phyloP scores from a whole-genome alignment of 1,140 invertebrate species.

The Acyrthosiphon pisum region DNA sequence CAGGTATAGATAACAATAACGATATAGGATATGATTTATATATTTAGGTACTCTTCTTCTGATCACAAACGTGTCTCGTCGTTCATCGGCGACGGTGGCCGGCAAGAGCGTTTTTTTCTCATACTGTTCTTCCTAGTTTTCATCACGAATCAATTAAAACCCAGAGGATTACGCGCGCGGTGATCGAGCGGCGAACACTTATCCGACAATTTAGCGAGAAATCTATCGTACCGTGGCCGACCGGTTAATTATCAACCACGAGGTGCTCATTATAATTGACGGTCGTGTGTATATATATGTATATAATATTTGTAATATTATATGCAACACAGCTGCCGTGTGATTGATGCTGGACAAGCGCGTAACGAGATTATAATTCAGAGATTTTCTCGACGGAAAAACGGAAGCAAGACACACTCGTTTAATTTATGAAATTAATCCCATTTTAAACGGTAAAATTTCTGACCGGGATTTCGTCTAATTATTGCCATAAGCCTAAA shows the following conservation, averaged over 20 bases:
- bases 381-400: slow-evolving; percentile 1
- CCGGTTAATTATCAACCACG: background rate
- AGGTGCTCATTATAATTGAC: background rate
- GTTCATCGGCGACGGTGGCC: background rate
- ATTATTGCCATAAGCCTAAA: slow-evolving; percentile 16
- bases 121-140: background rate
- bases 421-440: background rate
- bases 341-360: background rate
- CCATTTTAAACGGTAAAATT: slow-evolving; percentile 28
- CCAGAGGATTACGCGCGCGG: background rate
- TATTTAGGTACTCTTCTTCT: background rate
- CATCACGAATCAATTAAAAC: background rate
- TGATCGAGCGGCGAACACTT: background rate
- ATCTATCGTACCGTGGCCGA: background rate
- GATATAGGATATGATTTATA: background rate
- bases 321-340: background rate
- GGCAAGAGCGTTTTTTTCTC: background rate
- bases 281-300: background rate
- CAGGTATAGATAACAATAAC: background rate
- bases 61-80: background rate
- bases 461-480: background rate
- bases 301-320: background rate
- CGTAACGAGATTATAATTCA: background rate
- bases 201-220: background rate
- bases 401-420: background rate